phyloP scores from a whole-genome alignment of 2,113 vertebrate genomes.

The Gavialis gangeticus region DNA sequence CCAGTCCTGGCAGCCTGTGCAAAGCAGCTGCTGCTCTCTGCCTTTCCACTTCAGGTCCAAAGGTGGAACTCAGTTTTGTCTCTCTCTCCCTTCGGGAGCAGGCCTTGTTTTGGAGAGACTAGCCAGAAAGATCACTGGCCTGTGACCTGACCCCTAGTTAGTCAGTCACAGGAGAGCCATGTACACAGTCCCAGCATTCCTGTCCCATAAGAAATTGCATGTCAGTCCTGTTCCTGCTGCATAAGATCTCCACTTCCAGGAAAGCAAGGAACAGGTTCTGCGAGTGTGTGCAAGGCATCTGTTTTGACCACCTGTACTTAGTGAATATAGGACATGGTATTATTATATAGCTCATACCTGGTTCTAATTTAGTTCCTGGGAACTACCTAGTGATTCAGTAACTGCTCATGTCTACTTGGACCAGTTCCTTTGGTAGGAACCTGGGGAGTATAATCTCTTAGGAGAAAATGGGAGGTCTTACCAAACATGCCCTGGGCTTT shows the following conservation, averaged over 20 bases:
- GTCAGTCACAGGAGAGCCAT: not conserved
- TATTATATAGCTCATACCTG: rapidly evolving
- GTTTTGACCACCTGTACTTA: not conserved
- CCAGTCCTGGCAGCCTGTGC: not conserved
- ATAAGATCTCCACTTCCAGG: not conserved
- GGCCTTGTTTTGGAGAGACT: not conserved
- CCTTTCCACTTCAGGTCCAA: not conserved
- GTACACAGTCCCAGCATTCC: not conserved
- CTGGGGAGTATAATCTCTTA: not conserved
- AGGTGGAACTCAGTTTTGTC: not conserved
- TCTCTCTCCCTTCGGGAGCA: rapidly evolving
- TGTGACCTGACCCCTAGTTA: not conserved
- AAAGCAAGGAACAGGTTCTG: not conserved
- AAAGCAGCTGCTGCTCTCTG: not conserved
- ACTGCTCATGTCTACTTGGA: not conserved
- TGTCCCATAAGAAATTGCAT: not conserved
- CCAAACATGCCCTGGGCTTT: not conserved
- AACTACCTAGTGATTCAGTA: not conserved
- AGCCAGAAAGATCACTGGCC: not conserved
- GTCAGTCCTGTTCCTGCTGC: rapidly evolving
- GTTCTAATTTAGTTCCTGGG: not conserved
- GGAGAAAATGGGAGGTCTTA: not conserved
- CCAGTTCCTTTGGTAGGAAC: slow-evolving; percentile 14
- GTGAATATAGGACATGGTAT: not conserved
- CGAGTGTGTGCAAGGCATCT: not conserved